Conservation (phyloP, 1,140 invertebrate species). For the Triops longicaudatus region DNA sequence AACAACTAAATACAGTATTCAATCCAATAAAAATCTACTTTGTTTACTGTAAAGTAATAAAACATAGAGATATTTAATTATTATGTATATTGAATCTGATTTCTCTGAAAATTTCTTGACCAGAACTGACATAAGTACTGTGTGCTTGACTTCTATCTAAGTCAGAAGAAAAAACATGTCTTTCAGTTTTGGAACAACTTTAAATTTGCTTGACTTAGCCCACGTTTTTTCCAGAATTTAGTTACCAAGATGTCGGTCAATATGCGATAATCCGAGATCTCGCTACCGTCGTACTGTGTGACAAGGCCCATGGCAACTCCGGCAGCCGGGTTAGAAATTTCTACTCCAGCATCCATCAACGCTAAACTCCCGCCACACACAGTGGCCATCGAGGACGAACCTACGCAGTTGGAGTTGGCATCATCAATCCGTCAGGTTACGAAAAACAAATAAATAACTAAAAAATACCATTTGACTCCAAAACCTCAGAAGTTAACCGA, state of each 20-base stretch:
- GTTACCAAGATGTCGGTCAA: slow-evolving; percentile 87
- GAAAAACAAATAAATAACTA: slow-evolving; percentile 30
- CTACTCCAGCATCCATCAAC: slow-evolving; percentile 90
- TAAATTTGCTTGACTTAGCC: too few species aligned
- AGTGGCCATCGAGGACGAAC: slow-evolving; percentile 96
- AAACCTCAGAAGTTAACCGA: slow-evolving; percentile 83
- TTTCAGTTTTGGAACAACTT: too few species aligned
- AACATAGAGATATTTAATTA: too few species aligned
- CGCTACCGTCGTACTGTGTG: slow-evolving; percentile 48
- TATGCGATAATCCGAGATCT: slow-evolving; percentile 67
- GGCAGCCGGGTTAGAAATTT: slow-evolving; percentile 67
- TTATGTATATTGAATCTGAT: too few species aligned
- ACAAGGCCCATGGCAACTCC: slow-evolving; percentile 92
- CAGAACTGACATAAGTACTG: too few species aligned
- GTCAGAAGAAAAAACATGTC: too few species aligned
- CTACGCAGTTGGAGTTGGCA: slow-evolving; percentile 39
- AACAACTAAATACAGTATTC: too few species aligned
- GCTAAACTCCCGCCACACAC: slow-evolving; percentile 92
- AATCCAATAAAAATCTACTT: too few species aligned
- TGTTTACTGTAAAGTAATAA: too few species aligned
- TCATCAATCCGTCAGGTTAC: too few species aligned
- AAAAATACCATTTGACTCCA: slow-evolving; percentile 86
- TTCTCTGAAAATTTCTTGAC: too few species aligned
- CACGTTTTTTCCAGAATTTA: neutral
- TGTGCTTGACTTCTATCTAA: too few species aligned